Percentiles rank a stretch among this genome's conserved stretches.
Conservation (phyloP, 64 coral and sea anemone genomes). For the Stichodactyla mertensii region DNA sequence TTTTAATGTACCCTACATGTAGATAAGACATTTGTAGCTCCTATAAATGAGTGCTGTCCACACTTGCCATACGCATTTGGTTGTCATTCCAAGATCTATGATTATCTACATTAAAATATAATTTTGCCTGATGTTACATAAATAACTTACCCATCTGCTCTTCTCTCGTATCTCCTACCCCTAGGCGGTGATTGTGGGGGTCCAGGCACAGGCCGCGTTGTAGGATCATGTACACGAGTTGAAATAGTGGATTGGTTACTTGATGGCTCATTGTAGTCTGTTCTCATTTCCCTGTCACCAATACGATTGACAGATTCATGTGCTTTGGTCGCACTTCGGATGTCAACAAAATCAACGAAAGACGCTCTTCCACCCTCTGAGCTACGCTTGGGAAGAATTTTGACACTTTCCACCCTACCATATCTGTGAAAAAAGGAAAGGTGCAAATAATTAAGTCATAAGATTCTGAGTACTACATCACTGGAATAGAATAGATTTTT, state of each 20-base stretch:
- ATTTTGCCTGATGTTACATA: background rate
- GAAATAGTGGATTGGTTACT: conserved; percentile 40
- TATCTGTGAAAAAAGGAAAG: conserved; percentile 45
- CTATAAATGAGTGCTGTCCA: background rate
- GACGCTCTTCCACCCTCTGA: conserved; percentile 89
- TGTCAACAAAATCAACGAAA: conserved; percentile 99
- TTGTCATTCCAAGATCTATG: background rate
- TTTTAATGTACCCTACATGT: background rate
- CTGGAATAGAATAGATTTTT: background rate
- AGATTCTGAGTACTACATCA: background rate
- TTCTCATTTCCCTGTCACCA: conserved; percentile 91
- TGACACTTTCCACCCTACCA: conserved; percentile 90
- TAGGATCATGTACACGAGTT: conserved; percentile 64
- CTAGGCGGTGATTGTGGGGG: conserved; percentile 49
- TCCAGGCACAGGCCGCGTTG: conserved; percentile 31
- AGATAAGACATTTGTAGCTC: background rate
- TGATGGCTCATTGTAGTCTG: conserved; percentile 93
- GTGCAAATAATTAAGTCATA: background rate
- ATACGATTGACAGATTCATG: conserved; percentile 94
- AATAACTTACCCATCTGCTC: conserved; percentile 83
- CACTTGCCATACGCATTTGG: background rate
- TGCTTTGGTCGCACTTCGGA: conserved; percentile 95
- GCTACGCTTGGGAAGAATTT: conserved; percentile 88
- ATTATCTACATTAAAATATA: background rate
- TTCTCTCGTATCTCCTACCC: conserved; percentile 71